Evolutionary conservation across 2,797 vertebrate species (phyloP).

Genomic region (Artibeus lituratus): DNA sequence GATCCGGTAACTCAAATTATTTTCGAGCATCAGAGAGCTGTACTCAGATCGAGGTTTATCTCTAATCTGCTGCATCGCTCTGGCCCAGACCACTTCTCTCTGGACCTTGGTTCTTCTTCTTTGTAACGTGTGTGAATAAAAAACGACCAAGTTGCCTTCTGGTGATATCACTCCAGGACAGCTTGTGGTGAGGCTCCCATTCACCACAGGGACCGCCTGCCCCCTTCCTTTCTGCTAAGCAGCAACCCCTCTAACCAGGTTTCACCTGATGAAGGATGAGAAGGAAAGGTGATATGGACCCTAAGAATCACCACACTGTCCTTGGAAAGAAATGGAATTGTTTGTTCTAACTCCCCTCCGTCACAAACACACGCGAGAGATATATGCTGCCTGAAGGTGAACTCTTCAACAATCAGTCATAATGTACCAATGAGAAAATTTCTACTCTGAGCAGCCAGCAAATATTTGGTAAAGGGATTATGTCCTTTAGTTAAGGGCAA

Average conservation of each 20-base stretch:
- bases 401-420: slow-evolving; percentile 29
- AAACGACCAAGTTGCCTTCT: background rate
- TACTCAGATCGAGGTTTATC: background rate
- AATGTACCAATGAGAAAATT: background rate
- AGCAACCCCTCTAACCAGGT: background rate
- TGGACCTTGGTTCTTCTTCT: background rate
- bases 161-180: background rate
- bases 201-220: background rate
- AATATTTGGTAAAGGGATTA: slow-evolving; percentile 51
- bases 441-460: slow-evolving; percentile 15
- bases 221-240: background rate
- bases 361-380: background rate
- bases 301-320: background rate
- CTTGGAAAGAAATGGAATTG: background rate
- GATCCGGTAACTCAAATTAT: background rate
- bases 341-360: background rate
- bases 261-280: background rate
- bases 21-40: background rate
- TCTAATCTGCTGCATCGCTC: background rate
- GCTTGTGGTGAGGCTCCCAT: background rate
- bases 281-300: background rate
- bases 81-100: background rate
- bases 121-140: background rate
- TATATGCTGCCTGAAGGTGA: background rate
- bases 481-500: slow-evolving; percentile 33